These are phyloP conservation scores for Pteria penguin DNA, from an alignment of 2,888 invertebrate species.

Conservation along the genomic window DNA sequence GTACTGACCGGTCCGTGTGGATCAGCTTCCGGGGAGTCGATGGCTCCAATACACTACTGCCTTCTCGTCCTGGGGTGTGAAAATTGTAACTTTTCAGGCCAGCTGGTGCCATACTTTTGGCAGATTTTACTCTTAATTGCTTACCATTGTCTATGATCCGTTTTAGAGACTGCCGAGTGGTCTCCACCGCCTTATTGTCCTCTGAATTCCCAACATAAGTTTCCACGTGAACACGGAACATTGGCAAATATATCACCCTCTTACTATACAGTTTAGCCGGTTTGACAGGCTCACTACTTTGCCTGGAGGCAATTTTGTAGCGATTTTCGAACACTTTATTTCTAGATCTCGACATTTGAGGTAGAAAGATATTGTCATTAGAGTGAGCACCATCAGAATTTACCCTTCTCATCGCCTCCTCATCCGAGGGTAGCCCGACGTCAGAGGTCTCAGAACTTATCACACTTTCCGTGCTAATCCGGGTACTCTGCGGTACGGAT, in stretches of 20 bases:
- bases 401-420: conserved; percentile 13
- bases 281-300: conserved; percentile 18
- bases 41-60: not conserved
- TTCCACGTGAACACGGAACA: conserved; percentile 41
- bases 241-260: conserved; percentile 41
- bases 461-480: not conserved
- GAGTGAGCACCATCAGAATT: not conserved
- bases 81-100: conserved; percentile 24
- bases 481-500: not conserved
- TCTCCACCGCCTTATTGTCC: conserved; percentile 34
- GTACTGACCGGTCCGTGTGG: not conserved
- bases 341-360: conserved; percentile 22
- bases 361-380: not conserved
- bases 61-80: conserved; percentile 22
- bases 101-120: conserved; percentile 8
- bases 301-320: conserved; percentile 36
- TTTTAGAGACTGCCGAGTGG: conserved; percentile 35
- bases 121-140: conserved; percentile 11
- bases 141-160: conserved; percentile 36
- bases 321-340: conserved; percentile 38
- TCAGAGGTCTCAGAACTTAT: conserved; percentile 6
- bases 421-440: conserved; percentile 3
- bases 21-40: conserved; percentile 10
- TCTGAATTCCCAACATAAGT: conserved; percentile 35
- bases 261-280: conserved; percentile 39